Evolutionary conservation across 1,140 invertebrate genomes (phyloP), one percentile per base, ranked within the genome.

Genomic region (Cotesia vestalis): DNA sequence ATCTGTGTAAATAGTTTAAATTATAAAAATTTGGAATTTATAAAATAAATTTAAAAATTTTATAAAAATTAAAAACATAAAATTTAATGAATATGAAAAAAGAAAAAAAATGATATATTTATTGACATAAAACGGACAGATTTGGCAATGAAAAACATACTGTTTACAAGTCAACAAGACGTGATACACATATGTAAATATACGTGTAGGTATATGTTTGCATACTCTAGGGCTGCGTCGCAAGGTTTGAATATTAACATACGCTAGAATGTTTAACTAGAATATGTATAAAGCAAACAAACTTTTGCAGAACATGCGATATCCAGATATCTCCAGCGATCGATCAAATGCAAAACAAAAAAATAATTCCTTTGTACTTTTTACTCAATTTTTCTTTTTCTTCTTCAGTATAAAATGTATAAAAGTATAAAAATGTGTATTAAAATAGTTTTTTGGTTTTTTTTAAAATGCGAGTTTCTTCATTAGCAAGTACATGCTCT

Each of bases 401-500:
- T 4, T n/a, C 27, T 3, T 34, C 27, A 61, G 27, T 35, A 9
- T 5, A 63, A 63, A n/a, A 63, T n/a, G 4, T 38, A 36, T 27
- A 61, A 9, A 35, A 61, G 27, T 27, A 61, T 12, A 61, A 61
- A 27, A 63, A 63, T 63, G 35, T 46, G 35, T 27, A 46, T 9
- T 46, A 46, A 9, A 9, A 9, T 8, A 1, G 2, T 40, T 40
- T 46, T 46, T 46, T 9, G 11, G 6, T 8, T 46, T 3, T 46
- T 9, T 46, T 81, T 84, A 99, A 84, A 98, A 98, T 11, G 97
- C 96, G 20, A 99, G 87, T 86, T 99, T 99, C 88, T 99, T 99
- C 95, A 99, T 98, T 1, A 99, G 86, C 52, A 99, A 88, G 85
- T 99, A 99, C 87, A 99, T 95, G 80, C 96, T 92, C 77, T 96